Evolutionary conservation across 2,797 vertebrate genomes (phyloP), one percentile per base, ranked within the genome.

Genomic region (Semotilus atromaculatus): DNA sequence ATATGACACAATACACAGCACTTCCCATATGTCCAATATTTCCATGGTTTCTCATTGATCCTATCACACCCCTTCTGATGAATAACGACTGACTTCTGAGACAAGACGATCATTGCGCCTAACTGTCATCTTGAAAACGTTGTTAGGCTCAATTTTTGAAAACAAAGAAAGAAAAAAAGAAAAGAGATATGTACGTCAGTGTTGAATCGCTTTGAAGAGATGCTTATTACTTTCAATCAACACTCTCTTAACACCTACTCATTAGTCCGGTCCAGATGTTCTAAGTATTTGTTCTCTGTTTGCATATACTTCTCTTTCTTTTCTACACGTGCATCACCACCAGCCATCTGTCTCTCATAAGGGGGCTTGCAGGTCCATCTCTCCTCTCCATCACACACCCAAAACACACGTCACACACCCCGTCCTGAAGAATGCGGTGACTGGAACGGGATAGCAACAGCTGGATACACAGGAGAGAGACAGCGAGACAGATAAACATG

Each of bases 241-340:
- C 81, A 87, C 82, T 86, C 81, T 84, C 51, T 66, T 60, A 60
- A 87, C 73, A 62, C 78, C 83, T 81, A 75, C 86, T 84, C 68
- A 85, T 77, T 83, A 82, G 79, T 80, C 84, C n/a, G 62, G 51
- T 72, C 86, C 79, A 89, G 88, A 86, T 87, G 83, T 85, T 87
- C 84, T 86, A 80, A 29, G 80, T 85, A 89, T 85, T 85, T 85
- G 72, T 85, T 80, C 62, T 68, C 58, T 82, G 83, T 85, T 80
- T 87, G 82, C 80, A 86, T 85, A 71, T 26, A 77, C 23, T 82
- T 85, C 66, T 81, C 48, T 82, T 76, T 82, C 43, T 51, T 26
- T 70, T 66, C 75, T 85, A 72, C 55, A 68, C 3, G 53, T 73
- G 66, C 71, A 68, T 84, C 83, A 53, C 75, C 75, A 76, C 51